These are phyloP conservation scores for Cecropterus lyciades DNA, from an alignment of 1,140 invertebrate genomes.

Conservation along the genomic window DNA sequence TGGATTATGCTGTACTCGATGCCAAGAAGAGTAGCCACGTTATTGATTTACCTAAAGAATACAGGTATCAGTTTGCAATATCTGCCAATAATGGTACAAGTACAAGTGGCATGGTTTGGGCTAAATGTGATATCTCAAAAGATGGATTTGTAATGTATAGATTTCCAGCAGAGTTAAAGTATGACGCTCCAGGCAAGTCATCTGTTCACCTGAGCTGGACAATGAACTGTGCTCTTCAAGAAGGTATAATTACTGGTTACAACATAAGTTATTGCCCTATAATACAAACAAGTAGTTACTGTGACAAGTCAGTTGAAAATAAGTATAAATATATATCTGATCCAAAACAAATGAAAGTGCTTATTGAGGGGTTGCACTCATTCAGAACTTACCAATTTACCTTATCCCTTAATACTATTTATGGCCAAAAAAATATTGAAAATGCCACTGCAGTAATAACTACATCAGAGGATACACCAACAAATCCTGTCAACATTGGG, in stretches of 20 bases:
- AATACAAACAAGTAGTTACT: slow-evolving; percentile 74
- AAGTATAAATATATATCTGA: slow-evolving; percentile 61
- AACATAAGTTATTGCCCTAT: slow-evolving; percentile 89
- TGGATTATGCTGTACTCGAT: slow-evolving; percentile 68
- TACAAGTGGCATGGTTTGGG: slow-evolving; percentile 92
- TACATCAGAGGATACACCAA: slow-evolving; percentile 90
- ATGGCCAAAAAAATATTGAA: slow-evolving; percentile 87
- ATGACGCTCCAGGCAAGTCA: slow-evolving; percentile 84
- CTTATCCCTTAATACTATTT: slow-evolving; percentile 89
- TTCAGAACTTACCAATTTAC: slow-evolving; percentile 92
- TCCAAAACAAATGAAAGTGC: slow-evolving; percentile 68
- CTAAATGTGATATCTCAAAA: slow-evolving; percentile 90
- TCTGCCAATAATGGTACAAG: slow-evolving; percentile 86
- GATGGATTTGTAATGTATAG: slow-evolving; percentile 88
- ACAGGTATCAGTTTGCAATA: slow-evolving; percentile 87
- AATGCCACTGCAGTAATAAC: slow-evolving; percentile 88
- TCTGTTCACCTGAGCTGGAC: slow-evolving; percentile 88
- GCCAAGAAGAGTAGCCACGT: slow-evolving; percentile 62
- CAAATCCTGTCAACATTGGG: slow-evolving; percentile 82
- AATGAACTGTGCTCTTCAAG: slow-evolving; percentile 88
- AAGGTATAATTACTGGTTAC: slow-evolving; percentile 87
- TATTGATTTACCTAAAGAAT: slow-evolving; percentile 68
- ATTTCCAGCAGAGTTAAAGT: slow-evolving; percentile 85
- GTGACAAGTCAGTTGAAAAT: slow-evolving; percentile 69
- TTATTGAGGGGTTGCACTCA: slow-evolving; percentile 87